These are phyloP conservation scores for Crossaster papposus DNA, from an alignment of 53 echinoderm and acorn worm species.

Conservation along the genomic window DNA sequence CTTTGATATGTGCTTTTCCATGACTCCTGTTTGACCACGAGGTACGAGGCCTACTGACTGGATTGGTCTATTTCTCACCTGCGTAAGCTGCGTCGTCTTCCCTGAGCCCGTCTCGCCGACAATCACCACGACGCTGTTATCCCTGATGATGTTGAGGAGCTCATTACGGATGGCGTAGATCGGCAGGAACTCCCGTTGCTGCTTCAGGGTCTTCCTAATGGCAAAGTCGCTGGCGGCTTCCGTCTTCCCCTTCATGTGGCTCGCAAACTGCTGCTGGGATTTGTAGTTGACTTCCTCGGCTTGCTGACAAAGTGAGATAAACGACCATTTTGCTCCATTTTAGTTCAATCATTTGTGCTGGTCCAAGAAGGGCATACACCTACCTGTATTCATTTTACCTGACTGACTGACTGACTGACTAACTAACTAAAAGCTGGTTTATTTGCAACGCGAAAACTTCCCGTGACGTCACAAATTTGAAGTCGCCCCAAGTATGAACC, in stretches of 20 bases:
- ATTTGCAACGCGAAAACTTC: too few species aligned
- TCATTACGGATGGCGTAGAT: conserved; percentile 89
- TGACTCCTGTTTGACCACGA: too few species aligned
- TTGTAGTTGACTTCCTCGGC: conserved; percentile 95
- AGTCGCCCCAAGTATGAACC: too few species aligned
- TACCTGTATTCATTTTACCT: too few species aligned
- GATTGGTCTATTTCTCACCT: conserved; percentile 59
- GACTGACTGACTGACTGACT: too few species aligned
- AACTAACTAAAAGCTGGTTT: too few species aligned
- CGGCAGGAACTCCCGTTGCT: conserved; percentile 91
- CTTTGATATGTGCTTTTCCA: too few species aligned
- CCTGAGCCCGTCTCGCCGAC: conserved; percentile 99
- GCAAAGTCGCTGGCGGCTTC: conserved; percentile 96
- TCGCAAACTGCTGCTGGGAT: conserved; percentile 98
- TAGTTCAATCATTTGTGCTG: too few species aligned
- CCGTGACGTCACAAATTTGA: too few species aligned
- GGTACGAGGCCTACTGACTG: too few species aligned
- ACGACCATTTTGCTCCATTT: neutral
- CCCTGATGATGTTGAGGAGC: conserved; percentile 89
- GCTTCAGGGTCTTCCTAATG: conserved; percentile 75
- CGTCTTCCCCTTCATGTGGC: conserved; percentile 98
- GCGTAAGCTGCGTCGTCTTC: conserved; percentile 97
- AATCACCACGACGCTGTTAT: conserved; percentile 93
- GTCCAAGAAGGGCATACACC: too few species aligned
- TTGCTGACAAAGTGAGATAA: conserved; percentile 2